Evolutionary conservation across 2,113 vertebrate genomes (phyloP).

Genomic region (Gallinago media): DNA sequence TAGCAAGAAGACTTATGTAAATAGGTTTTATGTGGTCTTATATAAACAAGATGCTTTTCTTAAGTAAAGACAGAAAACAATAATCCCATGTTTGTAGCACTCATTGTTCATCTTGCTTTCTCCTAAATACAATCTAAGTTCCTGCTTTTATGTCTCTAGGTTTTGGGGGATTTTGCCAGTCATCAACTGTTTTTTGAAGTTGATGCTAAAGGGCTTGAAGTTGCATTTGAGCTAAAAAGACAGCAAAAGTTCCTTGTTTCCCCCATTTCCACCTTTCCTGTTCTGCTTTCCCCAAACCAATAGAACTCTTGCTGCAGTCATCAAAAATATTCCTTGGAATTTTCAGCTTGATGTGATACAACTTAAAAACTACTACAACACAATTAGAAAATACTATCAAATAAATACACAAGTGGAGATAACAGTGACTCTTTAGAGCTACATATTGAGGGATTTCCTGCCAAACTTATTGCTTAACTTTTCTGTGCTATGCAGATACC

Average conservation of each 20-base stretch:
- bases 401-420: not conserved
- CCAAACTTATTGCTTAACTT: not conserved
- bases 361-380: not conserved
- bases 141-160: not conserved
- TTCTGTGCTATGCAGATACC: not conserved
- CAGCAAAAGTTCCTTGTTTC: accelerated
- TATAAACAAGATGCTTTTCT: not conserved
- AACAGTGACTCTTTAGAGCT: not conserved
- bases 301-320: not conserved
- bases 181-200: not conserved
- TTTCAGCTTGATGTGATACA: not conserved
- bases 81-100: not conserved
- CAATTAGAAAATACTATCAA: not conserved
- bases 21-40: not conserved
- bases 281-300: not conserved
- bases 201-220: not conserved
- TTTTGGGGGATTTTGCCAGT: not conserved
- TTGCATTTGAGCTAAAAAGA: not conserved
- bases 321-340: not conserved
- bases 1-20: not conserved
- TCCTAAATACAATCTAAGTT: not conserved
- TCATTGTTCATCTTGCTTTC: not conserved
- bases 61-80: not conserved
- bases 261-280: not conserved
- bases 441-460: not conserved